phyloP scores from a whole-genome alignment of 2,888 invertebrate species.

The Ornithoptera priamus region DNA sequence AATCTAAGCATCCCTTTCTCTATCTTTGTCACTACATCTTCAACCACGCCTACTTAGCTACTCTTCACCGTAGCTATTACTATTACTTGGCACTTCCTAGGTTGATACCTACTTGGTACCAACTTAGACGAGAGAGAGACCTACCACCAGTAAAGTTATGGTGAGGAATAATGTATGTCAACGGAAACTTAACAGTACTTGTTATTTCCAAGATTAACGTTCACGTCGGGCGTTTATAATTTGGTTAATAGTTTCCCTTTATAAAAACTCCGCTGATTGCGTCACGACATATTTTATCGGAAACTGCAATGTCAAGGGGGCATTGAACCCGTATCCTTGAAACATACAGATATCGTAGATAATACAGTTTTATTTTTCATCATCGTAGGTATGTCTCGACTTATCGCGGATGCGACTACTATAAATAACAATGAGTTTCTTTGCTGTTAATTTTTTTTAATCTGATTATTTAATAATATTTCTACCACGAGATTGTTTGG shows the following conservation, averaged over 20 bases:
- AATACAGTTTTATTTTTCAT: constrained; percentile 42
- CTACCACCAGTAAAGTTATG: no score
- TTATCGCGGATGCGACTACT: constrained; percentile 17
- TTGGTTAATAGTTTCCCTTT: constrained; percentile 29
- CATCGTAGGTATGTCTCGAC: constrained; percentile 31
- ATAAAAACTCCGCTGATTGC: constrained; percentile 35
- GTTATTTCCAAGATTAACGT: constrained; percentile 10
- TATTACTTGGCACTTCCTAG: no score
- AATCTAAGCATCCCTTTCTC: no score
- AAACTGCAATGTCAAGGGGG: constrained; percentile 66
- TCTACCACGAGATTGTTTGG: no score
- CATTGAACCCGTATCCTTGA: constrained; percentile 74
- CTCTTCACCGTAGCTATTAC: no score
- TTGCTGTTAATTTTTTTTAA: constrained; percentile 23
- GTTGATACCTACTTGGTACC: no score
- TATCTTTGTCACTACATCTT: no score
- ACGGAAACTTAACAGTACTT: neutral
- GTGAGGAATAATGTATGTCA: no score
- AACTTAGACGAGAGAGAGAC: no score
- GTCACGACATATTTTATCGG: constrained; percentile 43
- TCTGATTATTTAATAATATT: neutral
- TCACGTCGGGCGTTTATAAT: constrained; percentile 6
- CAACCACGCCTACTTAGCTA: no score
- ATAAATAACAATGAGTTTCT: constrained; percentile 15
- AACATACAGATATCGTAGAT: constrained; percentile 63